Conservation (phyloP, 2,797 vertebrate species). For the Fistularia commersonii region DNA sequence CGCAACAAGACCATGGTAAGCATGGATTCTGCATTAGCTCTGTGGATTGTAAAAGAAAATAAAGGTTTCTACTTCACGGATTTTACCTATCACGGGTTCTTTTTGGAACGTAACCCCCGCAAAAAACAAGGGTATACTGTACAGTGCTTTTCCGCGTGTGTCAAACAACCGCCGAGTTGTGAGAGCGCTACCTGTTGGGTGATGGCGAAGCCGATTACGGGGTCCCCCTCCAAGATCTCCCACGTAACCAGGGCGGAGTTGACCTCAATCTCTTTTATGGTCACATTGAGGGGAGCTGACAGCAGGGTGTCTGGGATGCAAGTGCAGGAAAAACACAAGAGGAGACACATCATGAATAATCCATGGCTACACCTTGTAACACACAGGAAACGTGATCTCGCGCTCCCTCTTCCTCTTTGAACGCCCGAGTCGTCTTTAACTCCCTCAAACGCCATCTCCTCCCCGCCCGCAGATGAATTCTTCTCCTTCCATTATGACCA, state of each 20-base stretch:
- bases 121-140: no score
- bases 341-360: conserved; percentile 32
- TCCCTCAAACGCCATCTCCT: conserved; percentile 4
- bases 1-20: no score
- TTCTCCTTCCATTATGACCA: conserved; percentile 35
- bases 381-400: conserved; percentile 11
- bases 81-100: no score
- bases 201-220: conserved; percentile 93
- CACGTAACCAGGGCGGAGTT: conserved; percentile 93
- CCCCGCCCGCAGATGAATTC: conserved; percentile 25
- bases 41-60: no score
- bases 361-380: conserved; percentile 10
- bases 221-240: conserved; percentile 93
- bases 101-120: no score
- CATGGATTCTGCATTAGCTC: no score
- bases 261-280: conserved; percentile 89
- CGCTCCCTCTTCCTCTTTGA: not conserved
- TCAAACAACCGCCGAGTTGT: no score
- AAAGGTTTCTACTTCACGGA: no score
- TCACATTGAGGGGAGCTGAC: conserved; percentile 93
- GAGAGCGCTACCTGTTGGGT: conserved; percentile 88
- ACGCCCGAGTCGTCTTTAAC: conserved; percentile 12
- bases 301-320: conserved; percentile 82
- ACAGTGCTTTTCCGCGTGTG: no score
- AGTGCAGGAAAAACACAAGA: conserved; percentile 20